These are phyloP conservation scores for Anhinga anhinga DNA, from an alignment of 2,113 vertebrate species.

Conservation along the genomic window DNA sequence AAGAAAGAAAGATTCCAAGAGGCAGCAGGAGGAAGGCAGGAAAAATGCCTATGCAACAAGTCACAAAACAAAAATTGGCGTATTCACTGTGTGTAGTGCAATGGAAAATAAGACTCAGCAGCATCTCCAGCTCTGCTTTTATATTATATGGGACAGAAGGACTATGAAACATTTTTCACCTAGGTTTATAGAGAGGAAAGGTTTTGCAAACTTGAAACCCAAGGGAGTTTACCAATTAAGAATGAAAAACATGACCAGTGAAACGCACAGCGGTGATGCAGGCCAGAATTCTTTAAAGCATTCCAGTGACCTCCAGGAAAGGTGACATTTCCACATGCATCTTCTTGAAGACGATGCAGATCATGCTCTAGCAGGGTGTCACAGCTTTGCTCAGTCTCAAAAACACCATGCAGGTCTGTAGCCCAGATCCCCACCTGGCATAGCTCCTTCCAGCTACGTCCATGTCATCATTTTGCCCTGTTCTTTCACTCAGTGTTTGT, in stretches of 20 bases:
- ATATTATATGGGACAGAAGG: not conserved
- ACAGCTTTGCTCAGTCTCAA: not conserved
- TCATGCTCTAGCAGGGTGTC: not conserved
- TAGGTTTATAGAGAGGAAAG: not conserved
- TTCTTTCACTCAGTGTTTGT: not conserved
- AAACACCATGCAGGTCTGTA: not conserved
- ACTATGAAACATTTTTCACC: not conserved
- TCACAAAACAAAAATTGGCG: not conserved
- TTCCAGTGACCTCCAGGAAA: not conserved
- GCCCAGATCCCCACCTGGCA: not conserved
- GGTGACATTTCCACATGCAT: not conserved
- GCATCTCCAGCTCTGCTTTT: not conserved
- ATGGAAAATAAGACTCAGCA: not conserved
- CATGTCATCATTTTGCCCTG: not conserved
- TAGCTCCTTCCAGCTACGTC: not conserved
- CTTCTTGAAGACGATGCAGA: not conserved
- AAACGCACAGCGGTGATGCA: fast-evolving
- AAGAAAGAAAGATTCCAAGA: not conserved
- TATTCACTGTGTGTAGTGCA: not conserved
- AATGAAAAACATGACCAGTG: not conserved
- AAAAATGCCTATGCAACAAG: not conserved
- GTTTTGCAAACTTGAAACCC: not conserved
- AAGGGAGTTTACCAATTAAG: not conserved
- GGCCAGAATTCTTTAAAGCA: not conserved
- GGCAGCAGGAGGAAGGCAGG: not conserved